Evolutionary conservation across 2,113 vertebrate species (phyloP), one percentile per base, ranked within the genome.

Genomic region (Oncorhynchus masou): DNA sequence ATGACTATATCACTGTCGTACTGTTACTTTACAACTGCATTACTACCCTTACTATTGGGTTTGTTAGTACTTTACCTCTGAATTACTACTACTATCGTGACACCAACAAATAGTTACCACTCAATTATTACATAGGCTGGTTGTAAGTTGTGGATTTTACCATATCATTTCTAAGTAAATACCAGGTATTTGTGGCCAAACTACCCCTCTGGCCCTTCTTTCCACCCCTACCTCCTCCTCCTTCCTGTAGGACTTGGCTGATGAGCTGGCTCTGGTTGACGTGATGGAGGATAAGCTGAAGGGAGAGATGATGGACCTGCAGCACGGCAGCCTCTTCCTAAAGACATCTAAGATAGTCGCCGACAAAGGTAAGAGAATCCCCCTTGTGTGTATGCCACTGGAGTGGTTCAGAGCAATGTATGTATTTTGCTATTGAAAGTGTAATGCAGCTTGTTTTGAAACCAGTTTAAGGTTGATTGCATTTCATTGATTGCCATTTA

Each of bases 241-340:
- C 65, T 25, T 71, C 51, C n/a, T 74, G 77, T 74, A 99, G 98
- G 94, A 92, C 66, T 91, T 98, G 72, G 93, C 95, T 76, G 97
- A 99, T 79, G 98, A 99, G 78, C 91, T 99, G 79, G 97, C 98
- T 59, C 87, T 99, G 34, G 97, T 99, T 64, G 98, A 99, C 66
- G 97, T 99, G 83, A 77, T 99, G 79, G 97, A 99, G 90, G 98
- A 99, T 79, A 96, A 95, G 74, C 94, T 99, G n/a, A 97, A 95
- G 81, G 98, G 97, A 45, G 97, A 99, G 85, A 95, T 97, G 97
- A 95, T 99, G 97, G 98, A 99, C 77, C 92, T 99, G 54, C 97
- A 97, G 85, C 98, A 99, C 0, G 97, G 97, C 51, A 97, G 96
- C 71, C 86, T 99, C 69, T 99, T 99, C 89, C 96, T 99, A 67